Evolutionary conservation across 1,140 invertebrate species (phyloP).

Genomic region (Ganaspis sp.): DNA sequence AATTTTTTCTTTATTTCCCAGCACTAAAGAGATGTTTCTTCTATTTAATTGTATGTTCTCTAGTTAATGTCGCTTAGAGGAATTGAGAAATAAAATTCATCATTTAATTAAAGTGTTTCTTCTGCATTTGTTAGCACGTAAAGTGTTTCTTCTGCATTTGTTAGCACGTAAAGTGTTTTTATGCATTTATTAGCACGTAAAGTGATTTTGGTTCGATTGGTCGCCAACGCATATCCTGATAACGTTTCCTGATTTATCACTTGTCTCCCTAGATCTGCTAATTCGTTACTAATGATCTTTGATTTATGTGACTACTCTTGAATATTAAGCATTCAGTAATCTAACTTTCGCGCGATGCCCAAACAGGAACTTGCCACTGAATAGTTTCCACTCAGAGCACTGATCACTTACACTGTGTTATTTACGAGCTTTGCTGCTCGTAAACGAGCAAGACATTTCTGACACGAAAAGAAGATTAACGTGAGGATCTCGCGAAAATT

Average conservation of each 20-base stretch:
- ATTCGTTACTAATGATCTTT: slow-evolving; percentile 21
- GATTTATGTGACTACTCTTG: background rate
- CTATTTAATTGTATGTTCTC: background rate
- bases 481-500: too few relatives aligned
- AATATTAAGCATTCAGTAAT: slow-evolving; percentile 11
- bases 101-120: too few relatives aligned
- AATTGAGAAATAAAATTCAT: background rate
- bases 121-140: too few relatives aligned
- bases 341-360: background rate
- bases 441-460: too few relatives aligned
- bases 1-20: slow-evolving; percentile 64
- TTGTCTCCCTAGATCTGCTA: background rate
- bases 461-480: background rate
- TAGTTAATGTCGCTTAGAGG: background rate
- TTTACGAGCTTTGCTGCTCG: background rate
- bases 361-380: background rate
- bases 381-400: background rate
- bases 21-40: background rate
- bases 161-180: too few relatives aligned
- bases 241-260: background rate
- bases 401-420: slow-evolving; percentile 1
- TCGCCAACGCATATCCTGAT: background rate
- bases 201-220: background rate
- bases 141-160: too few relatives aligned
- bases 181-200: background rate